Evolutionary conservation across 1,140 invertebrate species (phyloP), one percentile per base, ranked within the genome.

Genomic region (Metopolophium dirhodum): DNA sequence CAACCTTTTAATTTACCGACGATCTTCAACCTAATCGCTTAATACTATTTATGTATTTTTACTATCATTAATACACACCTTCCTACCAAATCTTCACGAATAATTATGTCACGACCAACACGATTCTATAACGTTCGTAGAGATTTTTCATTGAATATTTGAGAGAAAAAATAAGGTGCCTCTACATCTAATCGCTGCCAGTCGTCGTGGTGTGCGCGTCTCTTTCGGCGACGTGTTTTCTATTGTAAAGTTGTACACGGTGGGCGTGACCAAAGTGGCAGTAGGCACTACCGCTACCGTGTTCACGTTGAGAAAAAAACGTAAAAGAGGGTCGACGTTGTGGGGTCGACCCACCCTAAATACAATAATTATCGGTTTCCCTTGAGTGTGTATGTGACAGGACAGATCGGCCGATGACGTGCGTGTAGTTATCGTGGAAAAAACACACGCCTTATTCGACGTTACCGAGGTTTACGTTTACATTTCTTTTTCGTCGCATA

Each of bases 361-460:
- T 92, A 51, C 77, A 83, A 92, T 82, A 92, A 92, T 92, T 92
- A 92, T 92, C 68, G 91, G 91, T 92, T 92, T 82, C 47, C 91
- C n/a, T 49, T 2, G 91, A 37, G 91, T 37, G 91, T 92, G 91
- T 85, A 57, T 89, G 47, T 92, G 91, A 92, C 91, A 92, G 91
- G 68, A 77, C 51, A 83, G 77, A 57, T 57, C 49, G 88, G 88
- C 51, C 35, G 88, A 89, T 89, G 88, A 89, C 88, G 88, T 57
- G 88, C 61, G n/a, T 30, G 88, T 57, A 89, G 49, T 89, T 26
- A 47, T 47, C n/a, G 47, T 35, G 30, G 47, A 51, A 51, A 49
- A 88, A 88, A 54, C 61, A 86, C 41, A 85, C 37, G 41, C 37
- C 83, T 83, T 23, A 47, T 77, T 77, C 61, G 18, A 35, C 61